phyloP scores from a whole-genome alignment of 2,888 invertebrate species.

The Imbricaverruca yamaguchii region DNA sequence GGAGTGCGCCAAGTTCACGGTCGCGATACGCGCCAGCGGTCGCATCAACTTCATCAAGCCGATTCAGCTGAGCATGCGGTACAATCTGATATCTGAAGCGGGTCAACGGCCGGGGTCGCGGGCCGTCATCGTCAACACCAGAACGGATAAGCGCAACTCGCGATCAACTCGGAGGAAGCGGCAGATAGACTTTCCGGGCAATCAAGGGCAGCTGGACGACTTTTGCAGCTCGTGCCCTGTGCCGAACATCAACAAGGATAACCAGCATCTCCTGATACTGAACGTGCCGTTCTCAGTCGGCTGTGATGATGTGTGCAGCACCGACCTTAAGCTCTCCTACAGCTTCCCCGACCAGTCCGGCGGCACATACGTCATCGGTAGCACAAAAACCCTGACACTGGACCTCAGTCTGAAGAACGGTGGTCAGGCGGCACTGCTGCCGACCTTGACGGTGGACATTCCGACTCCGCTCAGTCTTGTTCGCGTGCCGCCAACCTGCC shows the following conservation, averaged over 20 bases:
- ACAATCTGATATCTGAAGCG: not conserved
- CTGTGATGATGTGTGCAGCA: conserved; percentile 50
- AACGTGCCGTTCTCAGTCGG: conserved; percentile 42
- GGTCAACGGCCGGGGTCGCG: no score
- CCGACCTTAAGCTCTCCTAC: conserved; percentile 41
- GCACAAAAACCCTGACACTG: conserved; percentile 35
- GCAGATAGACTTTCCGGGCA: not conserved
- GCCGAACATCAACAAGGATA: conserved; percentile 23
- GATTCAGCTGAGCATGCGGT: not conserved
- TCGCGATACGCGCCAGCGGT: not conserved
- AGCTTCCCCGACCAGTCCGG: not conserved
- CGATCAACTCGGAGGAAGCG: not conserved
- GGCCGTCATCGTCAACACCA: not conserved
- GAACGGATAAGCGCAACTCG: not conserved
- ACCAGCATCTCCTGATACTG: conserved; percentile 23
- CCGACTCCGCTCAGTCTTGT: conserved; percentile 25
- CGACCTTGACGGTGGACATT: conserved; percentile 35
- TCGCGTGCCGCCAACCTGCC: conserved; percentile 25
- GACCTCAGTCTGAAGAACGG: conserved; percentile 38
- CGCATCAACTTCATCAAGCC: not conserved
- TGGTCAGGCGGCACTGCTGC: conserved; percentile 41
- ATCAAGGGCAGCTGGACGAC: not conserved
- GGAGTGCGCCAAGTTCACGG: not conserved
- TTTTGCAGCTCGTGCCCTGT: conserved; percentile 35
- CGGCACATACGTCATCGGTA: conserved; percentile 38